These are phyloP conservation scores for Dynastes hyllus DNA, from an alignment of 2,888 invertebrate genomes.

Conservation along the genomic window DNA sequence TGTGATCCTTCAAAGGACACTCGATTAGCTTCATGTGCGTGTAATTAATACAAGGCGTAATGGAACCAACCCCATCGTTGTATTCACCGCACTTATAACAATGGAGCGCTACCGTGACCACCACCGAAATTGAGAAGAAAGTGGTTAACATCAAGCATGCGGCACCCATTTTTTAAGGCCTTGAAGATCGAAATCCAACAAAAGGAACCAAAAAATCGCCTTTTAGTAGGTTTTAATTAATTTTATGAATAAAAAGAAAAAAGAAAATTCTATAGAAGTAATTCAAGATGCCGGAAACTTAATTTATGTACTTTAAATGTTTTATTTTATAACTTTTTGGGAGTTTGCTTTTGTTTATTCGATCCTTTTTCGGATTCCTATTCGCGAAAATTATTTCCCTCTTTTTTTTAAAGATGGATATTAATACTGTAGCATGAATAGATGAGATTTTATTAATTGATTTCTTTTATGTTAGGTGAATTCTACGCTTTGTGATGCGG, in stretches of 20 bases:
- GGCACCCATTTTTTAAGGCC: constrained; percentile 52
- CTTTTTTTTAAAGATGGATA: too few species aligned
- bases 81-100: constrained; percentile 90
- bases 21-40: constrained; percentile 82
- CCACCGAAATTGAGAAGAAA: constrained; percentile 57
- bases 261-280: too few species aligned
- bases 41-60: constrained; percentile 87
- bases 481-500: neutral
- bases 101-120: constrained; percentile 72
- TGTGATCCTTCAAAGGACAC: constrained; percentile 76
- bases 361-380: too few species aligned
- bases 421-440: too few species aligned
- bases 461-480: too few species aligned
- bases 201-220: too few species aligned
- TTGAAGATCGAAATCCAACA: constrained; percentile 21
- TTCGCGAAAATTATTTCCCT: too few species aligned
- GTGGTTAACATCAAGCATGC: constrained; percentile 53
- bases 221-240: neutral
- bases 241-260: neutral
- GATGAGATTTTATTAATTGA: too few species aligned
- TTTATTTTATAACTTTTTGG: too few species aligned
- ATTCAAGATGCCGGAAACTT: too few species aligned
- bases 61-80: constrained; percentile 89
- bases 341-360: too few species aligned
- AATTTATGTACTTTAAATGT: too few species aligned